A percentile compares a stretch with the other conserved stretches of the same genome.
Conservation (phyloP, 2,888 invertebrate species). For the Axea sp. region DNA sequence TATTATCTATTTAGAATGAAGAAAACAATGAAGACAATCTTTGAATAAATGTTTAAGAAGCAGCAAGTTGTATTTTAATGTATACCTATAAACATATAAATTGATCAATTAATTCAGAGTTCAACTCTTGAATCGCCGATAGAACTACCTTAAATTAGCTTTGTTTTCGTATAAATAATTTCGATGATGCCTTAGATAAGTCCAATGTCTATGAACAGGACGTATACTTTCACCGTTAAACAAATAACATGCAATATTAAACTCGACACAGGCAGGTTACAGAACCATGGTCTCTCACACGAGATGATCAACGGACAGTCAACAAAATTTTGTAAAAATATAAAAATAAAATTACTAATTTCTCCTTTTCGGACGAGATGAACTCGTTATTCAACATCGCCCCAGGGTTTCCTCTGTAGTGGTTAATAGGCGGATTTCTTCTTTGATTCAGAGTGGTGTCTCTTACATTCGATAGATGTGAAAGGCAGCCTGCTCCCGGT, state of each 20-base stretch:
- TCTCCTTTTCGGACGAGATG: slow-evolving; percentile 40
- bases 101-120: too few relatives aligned
- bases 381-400: slow-evolving; percentile 44
- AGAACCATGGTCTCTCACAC: not conserved
- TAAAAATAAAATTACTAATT: slow-evolving; percentile 57
- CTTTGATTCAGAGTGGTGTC: slow-evolving; percentile 48
- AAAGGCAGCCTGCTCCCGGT: slow-evolving; percentile 37
- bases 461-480: slow-evolving; percentile 53
- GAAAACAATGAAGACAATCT: too few relatives aligned
- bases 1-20: too few relatives aligned
- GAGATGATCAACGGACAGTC: slow-evolving; percentile 15
- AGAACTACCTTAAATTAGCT: too few relatives aligned
- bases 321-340: slow-evolving; percentile 45
- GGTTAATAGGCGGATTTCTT: slow-evolving; percentile 44
- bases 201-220: not conserved
- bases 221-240: not conserved
- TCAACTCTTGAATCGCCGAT: too few relatives aligned
- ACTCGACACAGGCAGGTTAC: not conserved
- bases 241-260: slow-evolving; percentile 6
- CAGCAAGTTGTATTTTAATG: too few relatives aligned
- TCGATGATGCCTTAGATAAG: slow-evolving; percentile 1
- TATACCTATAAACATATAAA: too few relatives aligned
- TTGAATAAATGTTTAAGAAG: too few relatives aligned
- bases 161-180: too few relatives aligned
- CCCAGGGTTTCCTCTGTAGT: slow-evolving; percentile 50